phyloP scores from a whole-genome alignment of 2,113 vertebrate species.

The Sinocyclocheilus rhinocerous region DNA sequence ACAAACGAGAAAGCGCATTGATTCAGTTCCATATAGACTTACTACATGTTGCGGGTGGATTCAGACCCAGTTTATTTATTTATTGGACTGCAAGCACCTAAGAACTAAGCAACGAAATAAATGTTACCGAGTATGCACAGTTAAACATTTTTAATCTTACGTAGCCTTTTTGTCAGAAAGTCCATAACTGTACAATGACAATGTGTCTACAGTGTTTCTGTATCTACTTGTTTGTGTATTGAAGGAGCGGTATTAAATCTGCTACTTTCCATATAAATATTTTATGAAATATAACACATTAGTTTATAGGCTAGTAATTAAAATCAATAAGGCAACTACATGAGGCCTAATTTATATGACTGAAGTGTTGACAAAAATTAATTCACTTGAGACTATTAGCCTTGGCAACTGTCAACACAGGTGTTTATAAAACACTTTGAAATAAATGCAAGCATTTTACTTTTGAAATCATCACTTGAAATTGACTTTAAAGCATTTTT shows the following conservation, averaged over 20 bases:
- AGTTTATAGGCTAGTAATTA: background rate
- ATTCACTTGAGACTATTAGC: background rate
- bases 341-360: background rate
- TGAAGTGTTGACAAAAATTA: background rate
- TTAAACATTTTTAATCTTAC: background rate
- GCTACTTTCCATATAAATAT: background rate
- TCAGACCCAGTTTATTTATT: conserved; percentile 33
- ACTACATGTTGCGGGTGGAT: conserved; percentile 59
- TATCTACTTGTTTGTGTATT: background rate
- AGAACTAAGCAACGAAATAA: background rate
- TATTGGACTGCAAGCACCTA: conserved; percentile 17
- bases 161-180: background rate
- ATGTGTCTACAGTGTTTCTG: background rate
- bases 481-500: background rate
- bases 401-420: background rate
- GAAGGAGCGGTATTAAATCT: background rate
- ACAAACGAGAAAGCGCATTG: conserved; percentile 63
- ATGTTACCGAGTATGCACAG: background rate
- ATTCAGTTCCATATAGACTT: conserved; percentile 48
- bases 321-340: background rate
- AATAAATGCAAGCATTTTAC: background rate
- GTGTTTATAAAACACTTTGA: background rate
- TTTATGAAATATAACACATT: background rate
- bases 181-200: background rate
- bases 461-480: background rate